Conservation (phyloP, 2,113 vertebrate genomes). For the Labeo catla region DNA sequence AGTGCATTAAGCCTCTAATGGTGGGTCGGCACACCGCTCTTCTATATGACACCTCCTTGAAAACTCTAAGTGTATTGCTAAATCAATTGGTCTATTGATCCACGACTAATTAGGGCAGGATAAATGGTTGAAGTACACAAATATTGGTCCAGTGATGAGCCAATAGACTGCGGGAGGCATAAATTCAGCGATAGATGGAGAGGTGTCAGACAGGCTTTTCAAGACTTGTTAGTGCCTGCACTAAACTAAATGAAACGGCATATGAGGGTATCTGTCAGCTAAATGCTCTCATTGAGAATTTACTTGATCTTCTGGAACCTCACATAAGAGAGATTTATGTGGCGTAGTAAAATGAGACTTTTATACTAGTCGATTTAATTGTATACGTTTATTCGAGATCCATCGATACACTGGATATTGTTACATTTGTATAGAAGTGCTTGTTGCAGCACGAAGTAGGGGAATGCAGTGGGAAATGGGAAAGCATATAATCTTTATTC, state of each 20-base stretch:
- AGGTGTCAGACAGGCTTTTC: conserved; percentile 49
- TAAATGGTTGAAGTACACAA: conserved; percentile 77
- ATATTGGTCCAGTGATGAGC: conserved; percentile 76
- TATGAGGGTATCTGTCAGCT: conserved; percentile 50
- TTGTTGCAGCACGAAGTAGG: neutral
- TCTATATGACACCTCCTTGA: conserved; percentile 70
- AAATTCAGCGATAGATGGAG: conserved; percentile 69
- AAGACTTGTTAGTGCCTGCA: conserved; percentile 50
- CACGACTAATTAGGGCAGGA: conserved; percentile 80
- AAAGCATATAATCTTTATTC: neutral
- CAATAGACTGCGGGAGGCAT: conserved; percentile 69
- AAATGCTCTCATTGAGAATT: conserved; percentile 52
- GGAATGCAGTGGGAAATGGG: neutral
- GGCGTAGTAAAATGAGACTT: neutral
- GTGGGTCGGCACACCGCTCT: conserved; percentile 66
- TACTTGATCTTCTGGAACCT: conserved; percentile 30
- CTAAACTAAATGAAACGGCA: conserved; percentile 55
- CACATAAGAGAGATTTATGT: conserved; percentile 31
- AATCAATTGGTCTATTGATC: conserved; percentile 83
- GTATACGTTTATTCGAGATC: conserved; percentile 18
- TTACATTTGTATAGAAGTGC: neutral
- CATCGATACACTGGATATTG: conserved; percentile 14
- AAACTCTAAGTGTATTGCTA: conserved; percentile 71
- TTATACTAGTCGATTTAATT: conserved; percentile 18
- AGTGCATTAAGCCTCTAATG: conserved; percentile 67